Percentiles rank a stretch among this genome's conserved stretches.
These are phyloP conservation scores for Harpalus rufipes DNA, from an alignment of 2,888 invertebrate species.

Conservation along the genomic window DNA sequence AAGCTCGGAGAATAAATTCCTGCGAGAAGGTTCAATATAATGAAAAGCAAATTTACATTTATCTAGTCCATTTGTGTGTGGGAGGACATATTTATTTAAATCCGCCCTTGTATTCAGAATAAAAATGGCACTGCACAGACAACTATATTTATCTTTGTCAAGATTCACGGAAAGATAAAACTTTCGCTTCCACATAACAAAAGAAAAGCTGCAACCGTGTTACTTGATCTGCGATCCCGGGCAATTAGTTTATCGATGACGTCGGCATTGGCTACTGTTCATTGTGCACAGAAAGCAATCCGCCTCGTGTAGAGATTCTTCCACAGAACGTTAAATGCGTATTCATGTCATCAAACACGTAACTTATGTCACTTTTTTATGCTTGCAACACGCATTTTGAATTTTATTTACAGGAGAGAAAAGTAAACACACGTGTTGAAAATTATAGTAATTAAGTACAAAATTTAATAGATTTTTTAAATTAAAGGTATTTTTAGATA, in stretches of 20 bases:
- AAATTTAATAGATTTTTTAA: slow-evolving; percentile 20
- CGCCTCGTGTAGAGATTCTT: slow-evolving; percentile 2
- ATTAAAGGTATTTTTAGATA: slow-evolving; percentile 15
- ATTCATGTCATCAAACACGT: slow-evolving; percentile 20
- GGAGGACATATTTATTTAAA: slow-evolving; percentile 28
- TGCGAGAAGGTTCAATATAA: neutral
- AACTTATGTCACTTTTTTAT: slow-evolving; percentile 46
- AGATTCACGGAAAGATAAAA: slow-evolving; percentile 23
- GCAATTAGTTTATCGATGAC: slow-evolving; percentile 37
- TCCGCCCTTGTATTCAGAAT: slow-evolving; percentile 1
- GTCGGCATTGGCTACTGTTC: slow-evolving; percentile 3
- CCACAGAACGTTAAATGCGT: neutral
- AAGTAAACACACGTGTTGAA: slow-evolving; percentile 36
- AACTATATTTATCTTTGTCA: slow-evolving; percentile 27
- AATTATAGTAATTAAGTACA: slow-evolving; percentile 36
- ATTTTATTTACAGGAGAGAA: slow-evolving; percentile 16
- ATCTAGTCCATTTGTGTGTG: slow-evolving; percentile 13
- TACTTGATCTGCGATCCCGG: slow-evolving; percentile 14
- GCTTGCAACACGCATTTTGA: slow-evolving; percentile 11
- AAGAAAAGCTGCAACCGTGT: slow-evolving; percentile 15
- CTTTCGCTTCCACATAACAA: slow-evolving; percentile 9
- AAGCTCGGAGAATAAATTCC: neutral
- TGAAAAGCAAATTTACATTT: neutral
- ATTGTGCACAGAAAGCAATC: neutral
- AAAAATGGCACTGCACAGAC: neutral